Evolutionary conservation across 1,140 invertebrate species (phyloP).

Genomic region (Sarcophaga peregrina): DNA sequence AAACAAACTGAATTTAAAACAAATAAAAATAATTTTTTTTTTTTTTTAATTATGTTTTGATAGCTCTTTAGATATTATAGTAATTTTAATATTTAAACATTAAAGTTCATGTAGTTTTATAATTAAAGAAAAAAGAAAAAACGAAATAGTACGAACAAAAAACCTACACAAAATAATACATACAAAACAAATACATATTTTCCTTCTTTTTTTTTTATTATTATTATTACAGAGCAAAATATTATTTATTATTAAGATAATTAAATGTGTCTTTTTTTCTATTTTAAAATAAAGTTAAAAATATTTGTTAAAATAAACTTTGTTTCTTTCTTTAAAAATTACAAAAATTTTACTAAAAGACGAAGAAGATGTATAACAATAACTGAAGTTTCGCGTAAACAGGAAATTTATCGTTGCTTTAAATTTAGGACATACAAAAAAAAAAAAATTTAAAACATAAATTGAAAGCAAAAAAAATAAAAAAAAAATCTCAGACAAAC

Average conservation of each 20-base stretch:
- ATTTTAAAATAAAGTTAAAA: not conserved
- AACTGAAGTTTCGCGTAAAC: too few relatives aligned
- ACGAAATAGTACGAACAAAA: too few relatives aligned
- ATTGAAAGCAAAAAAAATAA: too few relatives aligned
- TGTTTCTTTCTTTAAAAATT: not conserved
- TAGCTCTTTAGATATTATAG: not conserved
- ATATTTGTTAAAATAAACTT: not conserved
- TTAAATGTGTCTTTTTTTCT: not conserved
- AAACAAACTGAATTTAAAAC: constrained; percentile 24
- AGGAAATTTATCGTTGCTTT: too few relatives aligned
- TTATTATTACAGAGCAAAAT: not conserved
- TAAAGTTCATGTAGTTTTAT: too few relatives aligned
- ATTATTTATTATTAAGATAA: not conserved
- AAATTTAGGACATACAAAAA: too few relatives aligned
- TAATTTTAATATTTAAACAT: not conserved
- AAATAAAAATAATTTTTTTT: not conserved
- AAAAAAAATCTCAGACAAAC: not conserved
- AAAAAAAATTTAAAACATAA: too few relatives aligned
- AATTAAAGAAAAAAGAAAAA: too few relatives aligned
- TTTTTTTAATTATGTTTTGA: not conserved
- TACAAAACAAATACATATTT: too few relatives aligned
- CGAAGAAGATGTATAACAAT: too few relatives aligned
- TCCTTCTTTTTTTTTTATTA: too few relatives aligned
- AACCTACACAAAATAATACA: too few relatives aligned
- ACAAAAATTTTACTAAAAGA: constrained; percentile 11